phyloP scores from a whole-genome alignment of 2,888 invertebrate genomes.

The Rugalucina vietnamica region DNA sequence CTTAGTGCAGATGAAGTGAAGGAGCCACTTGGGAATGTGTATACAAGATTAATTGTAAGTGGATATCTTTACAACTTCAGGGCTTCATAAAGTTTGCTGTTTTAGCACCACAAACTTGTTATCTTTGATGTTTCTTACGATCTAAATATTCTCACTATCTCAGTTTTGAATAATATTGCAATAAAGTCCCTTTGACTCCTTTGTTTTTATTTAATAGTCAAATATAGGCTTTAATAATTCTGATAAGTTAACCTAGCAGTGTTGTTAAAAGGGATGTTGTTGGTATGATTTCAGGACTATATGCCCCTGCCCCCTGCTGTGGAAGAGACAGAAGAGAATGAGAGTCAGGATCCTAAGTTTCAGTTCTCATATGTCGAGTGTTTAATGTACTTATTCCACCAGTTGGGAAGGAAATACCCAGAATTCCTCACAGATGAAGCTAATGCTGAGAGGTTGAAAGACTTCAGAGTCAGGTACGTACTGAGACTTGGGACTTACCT shows the following conservation, averaged over 20 bases:
- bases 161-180: no score
- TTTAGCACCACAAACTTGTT: no score
- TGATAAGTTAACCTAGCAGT: no score
- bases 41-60: conserved; percentile 90
- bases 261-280: no score
- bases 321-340: conserved; percentile 84
- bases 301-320: conserved; percentile 94
- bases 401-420: conserved; percentile 91
- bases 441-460: conserved; percentile 91
- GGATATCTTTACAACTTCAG: background rate
- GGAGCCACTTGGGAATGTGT: conserved; percentile 90
- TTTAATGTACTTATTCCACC: conserved; percentile 90
- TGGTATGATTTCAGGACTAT: conserved; percentile 90
- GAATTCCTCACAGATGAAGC: conserved; percentile 88
- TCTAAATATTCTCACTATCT: no score
- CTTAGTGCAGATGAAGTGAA: conserved; percentile 87
- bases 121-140: no score
- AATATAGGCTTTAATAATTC: no score
- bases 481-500: no score
- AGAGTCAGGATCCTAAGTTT: conserved; percentile 89
- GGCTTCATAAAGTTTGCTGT: no score
- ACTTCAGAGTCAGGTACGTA: conserved; percentile 88
- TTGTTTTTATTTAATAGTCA: no score
- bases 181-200: no score
- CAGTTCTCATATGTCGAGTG: conserved; percentile 98